These are phyloP conservation scores for Indri indri DNA, from an alignment of 2,113 vertebrate genomes.

Conservation along the genomic window DNA sequence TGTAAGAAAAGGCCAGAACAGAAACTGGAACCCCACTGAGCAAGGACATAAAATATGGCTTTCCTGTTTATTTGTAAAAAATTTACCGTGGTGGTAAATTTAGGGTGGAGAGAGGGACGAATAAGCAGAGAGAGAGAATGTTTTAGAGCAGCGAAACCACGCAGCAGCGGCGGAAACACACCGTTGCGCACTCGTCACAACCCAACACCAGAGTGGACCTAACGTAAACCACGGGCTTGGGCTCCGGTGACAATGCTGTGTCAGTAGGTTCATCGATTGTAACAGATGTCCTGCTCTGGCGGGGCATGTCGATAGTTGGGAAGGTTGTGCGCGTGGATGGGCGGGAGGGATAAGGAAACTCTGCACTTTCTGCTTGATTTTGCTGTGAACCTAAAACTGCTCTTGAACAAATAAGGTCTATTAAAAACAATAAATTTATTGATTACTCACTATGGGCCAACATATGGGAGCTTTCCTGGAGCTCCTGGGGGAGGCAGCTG, in stretches of 20 bases:
- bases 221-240: accelerated
- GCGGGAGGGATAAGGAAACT: accelerated
- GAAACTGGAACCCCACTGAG: not conserved
- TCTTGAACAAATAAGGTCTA: not conserved
- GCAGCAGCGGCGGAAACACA: accelerated
- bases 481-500: not conserved
- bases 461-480: not conserved
- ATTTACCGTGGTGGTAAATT: not conserved
- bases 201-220: accelerated
- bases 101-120: not conserved
- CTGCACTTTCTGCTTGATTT: not conserved
- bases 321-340: not conserved
- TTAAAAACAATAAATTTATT: not conserved
- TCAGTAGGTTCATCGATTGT: accelerated
- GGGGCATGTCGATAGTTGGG: accelerated
- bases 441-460: not conserved
- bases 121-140: not conserved
- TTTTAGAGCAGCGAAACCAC: not conserved
- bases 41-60: not conserved
- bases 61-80: not conserved
- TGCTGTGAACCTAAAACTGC: not conserved
- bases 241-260: accelerated
- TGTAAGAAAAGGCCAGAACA: not conserved
- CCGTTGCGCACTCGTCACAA: accelerated
- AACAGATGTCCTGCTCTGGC: accelerated